These are phyloP conservation scores for Mycetomoellerius zeteki DNA, from an alignment of 1,140 invertebrate genomes.

Conservation along the genomic window DNA sequence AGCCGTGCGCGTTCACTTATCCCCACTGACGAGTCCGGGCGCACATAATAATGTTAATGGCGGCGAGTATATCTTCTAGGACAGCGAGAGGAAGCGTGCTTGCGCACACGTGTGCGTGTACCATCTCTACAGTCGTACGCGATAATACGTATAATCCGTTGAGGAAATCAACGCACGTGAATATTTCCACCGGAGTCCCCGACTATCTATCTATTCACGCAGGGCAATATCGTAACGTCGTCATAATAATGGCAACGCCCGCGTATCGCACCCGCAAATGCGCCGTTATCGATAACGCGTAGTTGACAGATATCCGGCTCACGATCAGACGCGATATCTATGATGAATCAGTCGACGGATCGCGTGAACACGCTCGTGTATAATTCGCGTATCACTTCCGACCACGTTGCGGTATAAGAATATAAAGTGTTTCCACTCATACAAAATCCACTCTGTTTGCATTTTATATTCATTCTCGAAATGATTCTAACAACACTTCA, in stretches of 20 bases:
- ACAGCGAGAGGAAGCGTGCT: conserved; percentile 49
- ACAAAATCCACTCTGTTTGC: no score
- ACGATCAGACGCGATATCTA: conserved; percentile 1
- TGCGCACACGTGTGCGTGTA: background rate
- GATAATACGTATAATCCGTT: conserved; percentile 51
- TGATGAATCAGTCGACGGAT: conserved; percentile 19
- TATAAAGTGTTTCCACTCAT: no score
- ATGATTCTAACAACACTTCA: no score
- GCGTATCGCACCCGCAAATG: conserved; percentile 33
- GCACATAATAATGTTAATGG: conserved; percentile 80
- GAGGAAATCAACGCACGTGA: conserved; percentile 55
- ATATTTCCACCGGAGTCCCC: conserved; percentile 46
- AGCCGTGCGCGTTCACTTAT: conserved; percentile 77
- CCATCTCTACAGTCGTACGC: conserved; percentile 2
- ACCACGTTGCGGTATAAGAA: no score
- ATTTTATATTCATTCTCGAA: no score
- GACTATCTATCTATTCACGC: conserved; percentile 39
- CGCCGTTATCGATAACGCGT: conserved; percentile 43
- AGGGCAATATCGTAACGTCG: conserved; percentile 56
- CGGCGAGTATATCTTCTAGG: conserved; percentile 78
- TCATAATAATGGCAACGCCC: conserved; percentile 60
- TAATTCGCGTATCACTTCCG: background rate
- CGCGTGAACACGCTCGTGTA: background rate
- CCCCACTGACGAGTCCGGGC: conserved; percentile 72
- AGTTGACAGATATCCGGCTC: conserved; percentile 36